Evolutionary conservation across 2,113 vertebrate genomes (phyloP).

Genomic region (Acrocephalus arundinaceus): DNA sequence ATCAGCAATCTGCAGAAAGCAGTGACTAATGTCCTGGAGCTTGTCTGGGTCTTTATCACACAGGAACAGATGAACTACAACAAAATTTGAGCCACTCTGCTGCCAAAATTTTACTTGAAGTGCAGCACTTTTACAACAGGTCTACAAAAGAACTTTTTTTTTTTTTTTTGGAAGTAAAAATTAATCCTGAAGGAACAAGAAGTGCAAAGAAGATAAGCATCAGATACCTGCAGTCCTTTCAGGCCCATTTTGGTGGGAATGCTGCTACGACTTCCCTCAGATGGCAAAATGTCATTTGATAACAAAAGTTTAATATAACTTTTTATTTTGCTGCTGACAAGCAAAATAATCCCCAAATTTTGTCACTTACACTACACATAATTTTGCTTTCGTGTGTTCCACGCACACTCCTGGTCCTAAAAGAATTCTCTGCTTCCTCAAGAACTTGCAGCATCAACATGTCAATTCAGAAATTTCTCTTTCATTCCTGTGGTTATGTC

Average conservation of each 20-base stretch:
- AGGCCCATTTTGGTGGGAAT: neutral
- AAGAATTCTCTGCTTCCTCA: neutral
- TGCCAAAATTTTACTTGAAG: neutral
- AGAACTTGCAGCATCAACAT: neutral
- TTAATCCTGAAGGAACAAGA: neutral
- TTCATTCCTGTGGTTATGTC: neutral
- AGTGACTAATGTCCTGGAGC: neutral
- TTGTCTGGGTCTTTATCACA: neutral
- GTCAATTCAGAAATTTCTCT: neutral
- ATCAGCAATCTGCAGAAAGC: neutral
- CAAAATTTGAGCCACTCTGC: neutral
- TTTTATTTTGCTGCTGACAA: neutral
- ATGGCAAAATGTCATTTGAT: neutral
- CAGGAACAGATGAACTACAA: neutral
- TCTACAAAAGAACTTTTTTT: neutral
- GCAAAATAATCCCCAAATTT: neutral
- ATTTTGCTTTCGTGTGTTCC: neutral
- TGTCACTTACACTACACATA: neutral
- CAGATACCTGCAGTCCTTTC: neutral
- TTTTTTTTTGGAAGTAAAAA: neutral
- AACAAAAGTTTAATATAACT: neutral
- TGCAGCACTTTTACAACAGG: neutral
- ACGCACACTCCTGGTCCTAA: neutral
- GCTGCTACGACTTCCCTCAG: neutral
- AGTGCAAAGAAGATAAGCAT: neutral